A percentile compares a stretch with the other conserved stretches of the same genome.
Evolutionary conservation across 2,797 vertebrate species (phyloP).

Genomic region (Sebastes paucispinis): DNA sequence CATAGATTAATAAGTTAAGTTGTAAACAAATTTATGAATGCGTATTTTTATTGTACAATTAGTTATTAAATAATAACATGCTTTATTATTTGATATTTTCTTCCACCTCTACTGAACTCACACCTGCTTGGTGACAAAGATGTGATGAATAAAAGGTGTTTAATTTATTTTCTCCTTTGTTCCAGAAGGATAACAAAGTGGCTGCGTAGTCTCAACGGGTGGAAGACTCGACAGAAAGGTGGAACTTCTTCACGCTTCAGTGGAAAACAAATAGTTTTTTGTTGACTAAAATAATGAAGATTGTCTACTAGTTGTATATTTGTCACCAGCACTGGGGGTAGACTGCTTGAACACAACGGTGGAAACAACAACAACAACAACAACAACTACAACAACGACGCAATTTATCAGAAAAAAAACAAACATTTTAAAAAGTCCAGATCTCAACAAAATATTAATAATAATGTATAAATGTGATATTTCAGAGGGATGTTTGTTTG

Average conservation of each 20-base stretch:
- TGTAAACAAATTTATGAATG: too few species aligned
- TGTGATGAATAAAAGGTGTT: neutral
- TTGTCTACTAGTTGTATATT: slow-evolving; percentile 88
- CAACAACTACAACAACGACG: slow-evolving; percentile 3
- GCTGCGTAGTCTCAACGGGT: slow-evolving; percentile 84
- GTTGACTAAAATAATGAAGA: slow-evolving; percentile 86
- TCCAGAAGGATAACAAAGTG: slow-evolving; percentile 98
- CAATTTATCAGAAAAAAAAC: slow-evolving; percentile 75
- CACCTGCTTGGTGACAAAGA: neutral
- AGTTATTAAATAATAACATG: too few species aligned
- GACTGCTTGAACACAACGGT: slow-evolving; percentile 83
- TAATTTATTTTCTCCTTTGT: neutral
- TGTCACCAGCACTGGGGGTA: slow-evolving; percentile 97
- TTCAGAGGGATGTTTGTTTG: slow-evolving; percentile 54
- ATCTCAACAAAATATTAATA: slow-evolving; percentile 75
- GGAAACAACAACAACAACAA: slow-evolving; percentile 14
- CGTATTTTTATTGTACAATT: too few species aligned
- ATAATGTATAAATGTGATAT: slow-evolving; percentile 83
- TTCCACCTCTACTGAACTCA: too few species aligned
- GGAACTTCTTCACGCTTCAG: slow-evolving; percentile 78
- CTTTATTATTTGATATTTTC: too few species aligned
- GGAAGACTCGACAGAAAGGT: slow-evolving; percentile 51
- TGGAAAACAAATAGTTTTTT: slow-evolving; percentile 80
- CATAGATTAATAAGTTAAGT: too few species aligned
- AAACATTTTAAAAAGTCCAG: slow-evolving; percentile 55